These are phyloP conservation scores for Uropetala carovei DNA, from an alignment of 2,888 invertebrate genomes.

Conservation along the genomic window DNA sequence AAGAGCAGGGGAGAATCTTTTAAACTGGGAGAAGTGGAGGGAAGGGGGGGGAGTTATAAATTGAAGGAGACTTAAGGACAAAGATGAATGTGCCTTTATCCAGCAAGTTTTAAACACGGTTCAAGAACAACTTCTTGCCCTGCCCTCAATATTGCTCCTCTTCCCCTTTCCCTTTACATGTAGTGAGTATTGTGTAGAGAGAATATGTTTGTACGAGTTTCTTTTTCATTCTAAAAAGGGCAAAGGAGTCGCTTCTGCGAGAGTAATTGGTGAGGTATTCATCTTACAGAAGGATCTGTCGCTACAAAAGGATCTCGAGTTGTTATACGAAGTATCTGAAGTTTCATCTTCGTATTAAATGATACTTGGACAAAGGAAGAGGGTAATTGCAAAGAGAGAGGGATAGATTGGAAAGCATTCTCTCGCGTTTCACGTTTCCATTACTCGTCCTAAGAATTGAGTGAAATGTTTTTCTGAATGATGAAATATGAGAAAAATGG, in stretches of 20 bases:
- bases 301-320: not conserved
- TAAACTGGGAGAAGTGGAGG: not conserved
- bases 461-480: not conserved
- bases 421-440: not conserved
- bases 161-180: not conserved
- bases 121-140: conserved; percentile 41
- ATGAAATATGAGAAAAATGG: not conserved
- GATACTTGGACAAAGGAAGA: not conserved
- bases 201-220: not conserved
- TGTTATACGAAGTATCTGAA: not conserved
- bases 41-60: conserved; percentile 28
- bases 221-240: not conserved
- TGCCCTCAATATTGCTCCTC: conserved; percentile 42
- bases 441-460: not conserved
- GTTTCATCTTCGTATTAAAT: not conserved
- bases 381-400: not conserved
- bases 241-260: conserved; percentile 41
- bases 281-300: not conserved
- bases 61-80: conserved; percentile 53
- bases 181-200: not conserved
- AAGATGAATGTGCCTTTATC: conserved; percentile 63
- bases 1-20: not conserved
- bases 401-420: not conserved
- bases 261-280: conserved; percentile 58
- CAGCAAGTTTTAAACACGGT: conserved; percentile 57